Conservation (phyloP, 2,888 invertebrate species). For the Meiosimyza platycephala region DNA sequence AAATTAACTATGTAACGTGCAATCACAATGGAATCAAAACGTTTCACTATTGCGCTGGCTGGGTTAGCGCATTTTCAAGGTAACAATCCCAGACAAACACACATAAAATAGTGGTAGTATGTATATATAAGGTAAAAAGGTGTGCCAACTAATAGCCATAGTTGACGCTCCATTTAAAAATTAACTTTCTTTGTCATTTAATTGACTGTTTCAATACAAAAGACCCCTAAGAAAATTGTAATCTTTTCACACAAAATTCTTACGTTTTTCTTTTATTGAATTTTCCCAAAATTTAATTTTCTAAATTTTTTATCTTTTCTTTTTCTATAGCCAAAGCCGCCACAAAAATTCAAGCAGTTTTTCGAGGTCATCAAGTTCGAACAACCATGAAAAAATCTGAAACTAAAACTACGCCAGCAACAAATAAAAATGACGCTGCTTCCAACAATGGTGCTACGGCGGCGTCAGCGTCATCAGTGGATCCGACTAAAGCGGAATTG, state of each 20-base stretch:
- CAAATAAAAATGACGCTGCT: conserved; percentile 39
- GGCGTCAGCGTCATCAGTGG: conserved; percentile 58
- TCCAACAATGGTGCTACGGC: conserved; percentile 47
- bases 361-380: conserved; percentile 84
- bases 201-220: background rate
- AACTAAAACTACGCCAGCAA: conserved; percentile 63
- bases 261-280: background rate
- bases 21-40: too few species aligned
- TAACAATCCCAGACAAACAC: too few species aligned
- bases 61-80: too few species aligned
- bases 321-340: conserved; percentile 73
- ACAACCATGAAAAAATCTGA: conserved; percentile 78
- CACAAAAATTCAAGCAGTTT: conserved; percentile 89
- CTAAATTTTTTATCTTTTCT: conserved; percentile 16
- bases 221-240: too few species aligned
- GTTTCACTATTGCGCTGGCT: too few species aligned
- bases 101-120: too few species aligned
- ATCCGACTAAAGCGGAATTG: conserved; percentile 77
- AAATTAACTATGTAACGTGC: too few species aligned
- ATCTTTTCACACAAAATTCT: background rate
- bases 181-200: background rate
- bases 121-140: too few species aligned
- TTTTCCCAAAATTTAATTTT: conserved; percentile 11
- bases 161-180: background rate
- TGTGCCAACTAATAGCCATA: background rate